A percentile compares a stretch with the other conserved stretches of the same genome.
These are phyloP conservation scores for Periparus ater DNA, from an alignment of 2,797 vertebrate species.

Conservation along the genomic window DNA sequence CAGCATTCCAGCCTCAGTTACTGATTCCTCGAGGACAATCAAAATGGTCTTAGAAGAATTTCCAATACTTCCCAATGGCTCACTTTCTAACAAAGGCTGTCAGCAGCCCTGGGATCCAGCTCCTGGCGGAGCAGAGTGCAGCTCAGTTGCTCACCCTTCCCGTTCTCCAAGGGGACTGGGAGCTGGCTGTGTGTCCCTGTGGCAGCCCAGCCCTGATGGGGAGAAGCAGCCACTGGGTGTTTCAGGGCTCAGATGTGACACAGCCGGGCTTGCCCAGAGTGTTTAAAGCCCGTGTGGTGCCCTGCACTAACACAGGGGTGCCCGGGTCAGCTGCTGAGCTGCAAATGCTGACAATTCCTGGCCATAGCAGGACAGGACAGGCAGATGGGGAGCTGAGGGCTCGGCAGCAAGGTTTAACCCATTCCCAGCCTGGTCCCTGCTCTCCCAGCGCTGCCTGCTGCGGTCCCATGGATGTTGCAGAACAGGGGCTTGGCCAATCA, in stretches of 20 bases:
- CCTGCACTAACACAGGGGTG: accelerated
- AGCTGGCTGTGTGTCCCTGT: neutral
- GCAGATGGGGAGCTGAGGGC: neutral
- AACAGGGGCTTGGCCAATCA: accelerated
- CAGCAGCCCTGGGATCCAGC: neutral
- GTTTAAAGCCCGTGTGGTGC: neutral
- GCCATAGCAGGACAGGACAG: neutral
- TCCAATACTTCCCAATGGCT: neutral
- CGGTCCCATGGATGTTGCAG: accelerated
- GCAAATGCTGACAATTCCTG: accelerated
- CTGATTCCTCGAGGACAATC: constrained; percentile 48
- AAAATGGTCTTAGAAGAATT: neutral
- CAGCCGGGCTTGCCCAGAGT: neutral
- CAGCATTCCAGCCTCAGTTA: neutral
- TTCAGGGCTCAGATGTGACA: neutral
- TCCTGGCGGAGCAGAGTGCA: neutral
- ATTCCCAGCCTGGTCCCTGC: accelerated
- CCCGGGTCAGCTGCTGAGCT: accelerated
- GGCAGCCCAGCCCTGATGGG: accelerated
- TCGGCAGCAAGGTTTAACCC: neutral
- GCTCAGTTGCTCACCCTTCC: neutral
- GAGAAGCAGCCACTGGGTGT: accelerated
- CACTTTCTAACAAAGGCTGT: neutral
- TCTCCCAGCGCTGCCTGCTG: neutral
- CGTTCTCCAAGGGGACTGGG: neutral